Evolutionary conservation across 2,888 invertebrate genomes (phyloP), one percentile per base, ranked within the genome.

Genomic region (Epicampocera succincta): DNA sequence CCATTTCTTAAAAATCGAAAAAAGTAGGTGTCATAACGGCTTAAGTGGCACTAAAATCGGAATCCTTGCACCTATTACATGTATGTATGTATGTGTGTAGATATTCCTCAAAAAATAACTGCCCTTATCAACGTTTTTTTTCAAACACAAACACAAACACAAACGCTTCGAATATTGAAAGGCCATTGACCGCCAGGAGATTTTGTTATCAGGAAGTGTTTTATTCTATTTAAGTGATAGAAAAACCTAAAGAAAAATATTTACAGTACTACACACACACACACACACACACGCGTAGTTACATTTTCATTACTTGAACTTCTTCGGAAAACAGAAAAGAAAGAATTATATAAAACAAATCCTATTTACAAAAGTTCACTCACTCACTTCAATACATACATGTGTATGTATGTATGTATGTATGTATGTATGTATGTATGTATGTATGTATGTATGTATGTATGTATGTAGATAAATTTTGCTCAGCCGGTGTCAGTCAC

Each of bases 281-380:
- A 33, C 6, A 21, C 21, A 52, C 9, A 21, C 11, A 56, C 8
- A 44, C 3, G 13, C 6, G 40, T 3, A 66, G 19, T 68, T n/a
- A 54, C 38, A 65, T 56, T 48, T 71, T 56, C 44, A 78, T 66
- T 54, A 72, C 72, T 78, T 78, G 58, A 60, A 78, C 56, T 65
- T 52, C 40, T 56, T 48, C 12, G 25, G 13, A 61, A 72, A 19
- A 42, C 29, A 46, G 58, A 44, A 13, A 60, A 48, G 29, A 58
- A 46, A 29, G 50, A 65, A 42, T 38, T 40, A 29, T 29, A 56
- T 38, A 38, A 40, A 60, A 75, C 71, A 79, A 79, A 79, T 79
- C 78, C 78, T 79, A 58, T 78, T 79, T 79, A 79, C 72, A 60
- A 79, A 65, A 79, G 78, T 79, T 79, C 78, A 79, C 38, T 76